Evolutionary conservation across 2,888 invertebrate genomes (phyloP).

Genomic region (Meghimatium bilineatum): DNA sequence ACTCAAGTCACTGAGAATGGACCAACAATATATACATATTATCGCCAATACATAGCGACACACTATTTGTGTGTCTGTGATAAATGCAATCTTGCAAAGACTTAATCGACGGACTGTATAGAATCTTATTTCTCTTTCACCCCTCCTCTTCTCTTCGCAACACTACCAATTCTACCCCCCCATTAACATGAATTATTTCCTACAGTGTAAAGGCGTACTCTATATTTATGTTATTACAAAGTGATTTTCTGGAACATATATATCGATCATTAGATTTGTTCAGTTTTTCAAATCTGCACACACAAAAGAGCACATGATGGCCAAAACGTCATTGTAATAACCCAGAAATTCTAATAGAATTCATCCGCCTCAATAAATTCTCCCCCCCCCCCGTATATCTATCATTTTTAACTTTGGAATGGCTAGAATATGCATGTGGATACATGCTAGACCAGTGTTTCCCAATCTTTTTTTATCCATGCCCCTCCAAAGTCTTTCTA

Average conservation of each 20-base stretch:
- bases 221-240: background rate
- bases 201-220: background rate
- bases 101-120: too few species aligned
- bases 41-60: too few species aligned
- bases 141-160: too few species aligned
- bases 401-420: background rate
- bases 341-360: background rate
- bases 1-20: too few species aligned
- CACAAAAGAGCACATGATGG: background rate
- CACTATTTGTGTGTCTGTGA: too few species aligned
- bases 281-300: background rate
- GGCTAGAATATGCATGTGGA: background rate
- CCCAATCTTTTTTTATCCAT: too few species aligned
- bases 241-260: background rate
- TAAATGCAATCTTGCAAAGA: too few species aligned
- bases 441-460: too few species aligned
- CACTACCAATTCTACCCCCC: too few species aligned
- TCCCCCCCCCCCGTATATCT: background rate
- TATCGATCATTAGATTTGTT: slow-evolving; percentile 2
- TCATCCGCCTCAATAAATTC: background rate
- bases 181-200: background rate
- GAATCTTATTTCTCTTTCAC: too few species aligned
- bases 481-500: too few species aligned
- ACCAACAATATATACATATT: too few species aligned
- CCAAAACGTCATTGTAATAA: background rate